These are phyloP conservation scores for Sebastes baramenuke DNA, from an alignment of 2,797 vertebrate genomes.

Conservation along the genomic window DNA sequence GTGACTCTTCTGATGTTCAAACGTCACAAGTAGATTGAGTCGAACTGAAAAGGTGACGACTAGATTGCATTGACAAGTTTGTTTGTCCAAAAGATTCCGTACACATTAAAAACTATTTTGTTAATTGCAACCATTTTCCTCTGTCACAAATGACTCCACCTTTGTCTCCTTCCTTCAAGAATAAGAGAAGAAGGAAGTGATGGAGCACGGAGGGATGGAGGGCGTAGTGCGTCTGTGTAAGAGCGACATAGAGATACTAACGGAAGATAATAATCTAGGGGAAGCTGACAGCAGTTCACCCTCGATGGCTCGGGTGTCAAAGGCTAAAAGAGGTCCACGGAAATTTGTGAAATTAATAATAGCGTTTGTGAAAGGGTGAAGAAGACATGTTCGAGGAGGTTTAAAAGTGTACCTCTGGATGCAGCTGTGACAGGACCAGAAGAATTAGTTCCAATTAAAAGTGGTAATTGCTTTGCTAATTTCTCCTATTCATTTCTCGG, in stretches of 20 bases:
- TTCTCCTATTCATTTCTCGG: constrained; percentile 85
- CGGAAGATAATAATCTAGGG: constrained; percentile 69
- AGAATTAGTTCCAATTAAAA: constrained; percentile 87
- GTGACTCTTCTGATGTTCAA: background rate
- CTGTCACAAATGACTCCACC: constrained; percentile 20
- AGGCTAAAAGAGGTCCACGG: constrained; percentile 80
- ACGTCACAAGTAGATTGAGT: background rate
- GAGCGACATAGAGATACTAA: constrained; percentile 50
- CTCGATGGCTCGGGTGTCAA: constrained; percentile 79
- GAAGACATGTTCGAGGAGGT: constrained; percentile 54
- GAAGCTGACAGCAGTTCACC: constrained; percentile 79
- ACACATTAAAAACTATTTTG: constrained; percentile 35
- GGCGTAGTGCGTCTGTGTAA: constrained; percentile 21
- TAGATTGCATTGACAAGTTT: background rate
- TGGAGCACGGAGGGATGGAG: constrained; percentile 31
- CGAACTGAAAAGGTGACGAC: background rate
- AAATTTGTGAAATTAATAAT: constrained; percentile 84
- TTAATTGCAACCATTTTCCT: constrained; percentile 49
- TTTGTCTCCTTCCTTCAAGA: constrained; percentile 38
- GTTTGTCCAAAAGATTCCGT: constrained; percentile 29
- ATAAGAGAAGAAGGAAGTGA: constrained; percentile 38
- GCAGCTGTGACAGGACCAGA: constrained; percentile 84
- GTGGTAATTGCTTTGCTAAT: constrained; percentile 88
- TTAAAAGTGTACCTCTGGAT: constrained; percentile 74
- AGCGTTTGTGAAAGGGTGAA: constrained; percentile 74